Evolutionary conservation across 2,888 invertebrate genomes (phyloP), one percentile per base, ranked within the genome.

Genomic region (Athalia cordata): DNA sequence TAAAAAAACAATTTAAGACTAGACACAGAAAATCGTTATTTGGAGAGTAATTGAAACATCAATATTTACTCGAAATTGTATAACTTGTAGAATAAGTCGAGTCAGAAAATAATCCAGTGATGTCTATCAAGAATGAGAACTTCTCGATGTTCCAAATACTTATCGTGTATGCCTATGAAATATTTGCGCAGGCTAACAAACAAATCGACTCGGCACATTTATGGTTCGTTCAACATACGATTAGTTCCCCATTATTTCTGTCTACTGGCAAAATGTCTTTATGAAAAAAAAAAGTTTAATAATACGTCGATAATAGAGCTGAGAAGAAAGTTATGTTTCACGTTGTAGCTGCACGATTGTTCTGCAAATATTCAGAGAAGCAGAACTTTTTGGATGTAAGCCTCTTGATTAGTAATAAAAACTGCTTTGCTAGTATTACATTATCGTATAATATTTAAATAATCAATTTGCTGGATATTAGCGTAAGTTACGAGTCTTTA

Each of bases 401-500:
- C 87, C 87, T 87, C 87, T 86, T 86, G 86, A 86, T 86, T 83
- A 78, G 83, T 83, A 83, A 84, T 81, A 79, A 80, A 82, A 82
- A 80, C 55, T 29, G 45, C 77, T 77, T 81, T 83, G 82, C 82
- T 80, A 81, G 82, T 81, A 81, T 80, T 83, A 83, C 81, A 83
- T 82, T 85, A 83, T 82, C 82, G 82, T 83, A 83, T 78, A 84
- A 81, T 84, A 82, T 82, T 50, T 76, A 61, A 59, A 82, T 82
- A 83, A 78, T 81, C 79, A 81, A 80, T 81, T 80, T 82, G 83
- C 81, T 80, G 78, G 77, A 83, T 80, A 81, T 79, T 84, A 82
- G 82, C 82, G 83, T 88, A 88, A 79, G 83, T 85, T 87, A 88
- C 81, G 85, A 87, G 86, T 89, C 86, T 88, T 87, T 84, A 86